A percentile compares a stretch with the other conserved stretches of the same genome.
These are phyloP conservation scores for Paratrypauchen microcephalus DNA, from an alignment of 2,797 vertebrate genomes.

Conservation along the genomic window DNA sequence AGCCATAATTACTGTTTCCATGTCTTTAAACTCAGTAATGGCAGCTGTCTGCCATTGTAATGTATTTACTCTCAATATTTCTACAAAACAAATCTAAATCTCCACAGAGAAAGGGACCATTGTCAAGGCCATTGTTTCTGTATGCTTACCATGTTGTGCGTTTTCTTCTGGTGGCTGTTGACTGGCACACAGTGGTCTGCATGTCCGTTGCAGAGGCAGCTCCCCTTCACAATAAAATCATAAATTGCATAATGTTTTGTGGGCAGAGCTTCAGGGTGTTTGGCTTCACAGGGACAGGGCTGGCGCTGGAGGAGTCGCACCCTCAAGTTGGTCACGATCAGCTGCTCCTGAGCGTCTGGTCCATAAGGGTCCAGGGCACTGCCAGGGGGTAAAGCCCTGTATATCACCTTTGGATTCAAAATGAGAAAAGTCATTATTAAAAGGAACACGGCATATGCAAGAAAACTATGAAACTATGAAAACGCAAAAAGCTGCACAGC, in stretches of 20 bases:
- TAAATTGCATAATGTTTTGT: constrained; percentile 85
- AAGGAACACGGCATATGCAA: background rate
- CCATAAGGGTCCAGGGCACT: constrained; percentile 85
- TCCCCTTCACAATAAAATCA: constrained; percentile 94
- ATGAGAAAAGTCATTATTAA: background rate
- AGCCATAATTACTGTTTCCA: constrained; percentile 63
- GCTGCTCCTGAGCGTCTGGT: constrained; percentile 77
- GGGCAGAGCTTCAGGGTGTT: constrained; percentile 44
- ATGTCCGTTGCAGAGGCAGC: constrained; percentile 94
- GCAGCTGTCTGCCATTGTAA: constrained; percentile 31
- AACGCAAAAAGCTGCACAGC: no score
- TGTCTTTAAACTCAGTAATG: constrained; percentile 61
- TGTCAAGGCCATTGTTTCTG: background rate
- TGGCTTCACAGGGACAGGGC: constrained; percentile 83
- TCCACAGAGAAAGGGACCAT: background rate
- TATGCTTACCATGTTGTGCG: constrained; percentile 80
- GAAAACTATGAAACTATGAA: no score
- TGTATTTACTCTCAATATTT: background rate
- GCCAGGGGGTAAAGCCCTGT: constrained; percentile 84
- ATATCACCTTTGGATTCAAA: constrained; percentile 84
- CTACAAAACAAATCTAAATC: constrained; percentile 3
- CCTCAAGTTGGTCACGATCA: constrained; percentile 91
- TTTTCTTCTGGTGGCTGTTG: constrained; percentile 66
- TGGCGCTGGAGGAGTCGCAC: constrained; percentile 85
- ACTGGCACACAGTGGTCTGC: constrained; percentile 87